Conservation (phyloP, 2,113 vertebrate species). For the Plotosus lineatus region DNA sequence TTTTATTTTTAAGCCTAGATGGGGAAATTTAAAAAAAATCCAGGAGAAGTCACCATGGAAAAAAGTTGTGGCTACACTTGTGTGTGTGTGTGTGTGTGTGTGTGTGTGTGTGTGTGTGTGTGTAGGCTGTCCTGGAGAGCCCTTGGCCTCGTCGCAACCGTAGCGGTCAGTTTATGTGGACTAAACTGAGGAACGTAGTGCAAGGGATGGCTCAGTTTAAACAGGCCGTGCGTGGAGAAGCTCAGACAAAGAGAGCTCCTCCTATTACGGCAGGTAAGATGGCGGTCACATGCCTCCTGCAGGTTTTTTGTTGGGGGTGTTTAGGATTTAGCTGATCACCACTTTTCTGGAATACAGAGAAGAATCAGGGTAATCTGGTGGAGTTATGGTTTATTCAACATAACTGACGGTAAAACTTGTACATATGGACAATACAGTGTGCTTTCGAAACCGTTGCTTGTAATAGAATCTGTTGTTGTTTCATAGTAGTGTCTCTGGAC, state of each 20-base stretch:
- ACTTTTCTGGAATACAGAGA: background rate
- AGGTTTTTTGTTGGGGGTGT: no score
- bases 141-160: conserved; percentile 92
- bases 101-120: conserved; percentile 4
- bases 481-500: conserved; percentile 49
- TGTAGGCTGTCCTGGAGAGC: conserved; percentile 90
- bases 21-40: background rate
- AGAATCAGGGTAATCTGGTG: background rate
- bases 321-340: background rate
- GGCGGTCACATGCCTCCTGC: background rate
- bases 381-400: background rate
- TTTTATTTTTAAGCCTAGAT: background rate
- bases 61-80: conserved; percentile 33
- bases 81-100: background rate
- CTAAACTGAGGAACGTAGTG: conserved; percentile 89
- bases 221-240: conserved; percentile 71
- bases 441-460: background rate
- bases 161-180: conserved; percentile 95
- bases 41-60: background rate
- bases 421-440: background rate
- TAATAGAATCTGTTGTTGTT: background rate
- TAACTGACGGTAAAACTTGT: background rate
- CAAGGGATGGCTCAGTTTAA: conserved; percentile 88
- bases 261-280: conserved; percentile 76
- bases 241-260: conserved; percentile 58